These are phyloP conservation scores for Rhopalosiphum nymphaeae DNA, from an alignment of 2,888 invertebrate genomes.

Conservation along the genomic window DNA sequence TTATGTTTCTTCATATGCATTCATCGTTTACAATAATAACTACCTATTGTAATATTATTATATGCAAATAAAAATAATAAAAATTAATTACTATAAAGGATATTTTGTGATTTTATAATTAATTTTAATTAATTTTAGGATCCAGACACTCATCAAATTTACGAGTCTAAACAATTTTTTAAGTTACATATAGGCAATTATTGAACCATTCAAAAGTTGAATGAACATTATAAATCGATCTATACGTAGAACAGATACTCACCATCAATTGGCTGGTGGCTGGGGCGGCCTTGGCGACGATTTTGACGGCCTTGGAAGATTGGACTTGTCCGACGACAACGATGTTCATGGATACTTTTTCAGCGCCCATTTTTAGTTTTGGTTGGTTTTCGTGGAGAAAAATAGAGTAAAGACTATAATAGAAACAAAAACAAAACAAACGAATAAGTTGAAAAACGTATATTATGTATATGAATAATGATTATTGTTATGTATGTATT, in stretches of 20 bases:
- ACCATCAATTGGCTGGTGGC: constrained; percentile 15
- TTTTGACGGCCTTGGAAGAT: background rate
- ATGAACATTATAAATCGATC: background rate
- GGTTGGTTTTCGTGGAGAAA: background rate
- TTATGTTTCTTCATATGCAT: background rate
- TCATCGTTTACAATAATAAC: background rate
- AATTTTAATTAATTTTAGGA: background rate
- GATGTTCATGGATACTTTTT: constrained; percentile 33
- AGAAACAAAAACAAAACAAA: background rate
- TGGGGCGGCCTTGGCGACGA: background rate
- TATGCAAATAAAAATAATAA: background rate
- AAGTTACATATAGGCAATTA: background rate
- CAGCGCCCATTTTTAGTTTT: constrained; percentile 26
- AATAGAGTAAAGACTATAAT: background rate
- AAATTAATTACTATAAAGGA: background rate
- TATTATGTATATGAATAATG: background rate
- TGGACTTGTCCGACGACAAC: constrained; percentile 19
- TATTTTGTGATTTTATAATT: background rate
- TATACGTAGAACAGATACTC: background rate
- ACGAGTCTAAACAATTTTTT: background rate
- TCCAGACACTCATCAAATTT: background rate
- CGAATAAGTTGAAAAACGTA: background rate
- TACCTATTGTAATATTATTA: too few species aligned
- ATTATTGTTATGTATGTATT: background rate
- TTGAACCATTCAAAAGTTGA: background rate